Percentiles rank a stretch among this genome's conserved stretches.
Conservation (phyloP, 2,888 invertebrate genomes). For the Hermodice carunculata region DNA sequence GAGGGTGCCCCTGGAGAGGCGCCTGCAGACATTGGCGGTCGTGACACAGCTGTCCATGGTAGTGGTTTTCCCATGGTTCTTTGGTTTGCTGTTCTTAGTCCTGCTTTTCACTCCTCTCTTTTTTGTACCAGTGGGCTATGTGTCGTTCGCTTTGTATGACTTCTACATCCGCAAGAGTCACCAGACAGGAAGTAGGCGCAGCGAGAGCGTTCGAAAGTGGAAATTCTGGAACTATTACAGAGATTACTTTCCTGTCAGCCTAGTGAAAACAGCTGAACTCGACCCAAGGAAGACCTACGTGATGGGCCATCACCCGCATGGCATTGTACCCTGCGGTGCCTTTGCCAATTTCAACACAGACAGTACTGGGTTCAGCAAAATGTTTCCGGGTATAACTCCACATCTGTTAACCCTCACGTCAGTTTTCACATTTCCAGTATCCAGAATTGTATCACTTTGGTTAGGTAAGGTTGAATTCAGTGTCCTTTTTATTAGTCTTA, state of each 20-base stretch:
- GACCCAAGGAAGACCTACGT: slow-evolving; percentile 86
- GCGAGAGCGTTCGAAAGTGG: slow-evolving; percentile 77
- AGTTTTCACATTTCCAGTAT: slow-evolving; percentile 81
- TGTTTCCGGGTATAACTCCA: slow-evolving; percentile 72
- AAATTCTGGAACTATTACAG: slow-evolving; percentile 78
- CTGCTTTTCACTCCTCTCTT: slow-evolving; percentile 71
- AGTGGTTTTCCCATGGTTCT: slow-evolving; percentile 68
- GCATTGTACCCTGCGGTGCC: slow-evolving; percentile 84
- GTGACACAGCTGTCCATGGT: slow-evolving; percentile 79
- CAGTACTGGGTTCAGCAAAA: slow-evolving; percentile 70
- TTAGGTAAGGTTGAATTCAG: slow-evolving; percentile 74
- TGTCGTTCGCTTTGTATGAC: slow-evolving; percentile 54
- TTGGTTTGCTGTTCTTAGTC: slow-evolving; percentile 73
- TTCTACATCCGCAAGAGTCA: slow-evolving; percentile 76
- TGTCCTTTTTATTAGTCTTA: no score
- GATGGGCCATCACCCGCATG: slow-evolving; percentile 89
- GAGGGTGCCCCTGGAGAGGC: slow-evolving; percentile 80
- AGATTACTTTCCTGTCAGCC: slow-evolving; percentile 87
- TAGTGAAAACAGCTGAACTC: slow-evolving; percentile 86
- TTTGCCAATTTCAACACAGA: slow-evolving; percentile 84
- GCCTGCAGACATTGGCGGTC: slow-evolving; percentile 87
- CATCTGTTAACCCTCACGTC: slow-evolving; percentile 78
- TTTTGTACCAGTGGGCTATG: slow-evolving; percentile 64
- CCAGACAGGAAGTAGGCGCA: slow-evolving; percentile 72
- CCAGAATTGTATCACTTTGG: slow-evolving; percentile 78